phyloP scores from a whole-genome alignment of 1,140 invertebrate genomes.

The Dendrolimus kikuchii region DNA sequence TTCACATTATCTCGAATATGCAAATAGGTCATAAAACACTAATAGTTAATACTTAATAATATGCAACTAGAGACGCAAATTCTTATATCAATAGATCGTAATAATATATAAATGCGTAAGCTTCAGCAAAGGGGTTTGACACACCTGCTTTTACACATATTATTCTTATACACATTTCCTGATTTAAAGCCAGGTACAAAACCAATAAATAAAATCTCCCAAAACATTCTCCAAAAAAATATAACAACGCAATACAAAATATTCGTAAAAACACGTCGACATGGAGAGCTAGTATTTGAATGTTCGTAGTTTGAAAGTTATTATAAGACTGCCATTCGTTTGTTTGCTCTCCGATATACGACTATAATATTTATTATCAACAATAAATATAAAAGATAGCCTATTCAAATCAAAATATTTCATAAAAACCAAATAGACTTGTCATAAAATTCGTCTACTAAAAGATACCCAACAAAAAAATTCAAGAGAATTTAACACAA shows the following conservation, averaged over 20 bases:
- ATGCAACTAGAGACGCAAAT: not conserved
- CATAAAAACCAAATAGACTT: too few relatives aligned
- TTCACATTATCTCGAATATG: too few relatives aligned
- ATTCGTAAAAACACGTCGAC: conserved; percentile 55
- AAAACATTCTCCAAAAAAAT: conserved; percentile 63
- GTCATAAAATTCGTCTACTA: conserved; percentile 9
- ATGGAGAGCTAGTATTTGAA: conserved; percentile 56
- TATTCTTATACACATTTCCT: conserved; percentile 40
- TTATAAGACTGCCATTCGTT: conserved; percentile 28
- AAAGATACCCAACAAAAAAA: conserved; percentile 21
- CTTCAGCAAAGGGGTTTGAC: conserved; percentile 44
- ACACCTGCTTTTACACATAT: conserved; percentile 53
- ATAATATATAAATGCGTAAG: not conserved
- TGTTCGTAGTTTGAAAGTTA: conserved; percentile 63
- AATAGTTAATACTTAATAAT: not conserved
- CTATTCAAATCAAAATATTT: too few relatives aligned
- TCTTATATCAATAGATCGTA: not conserved
- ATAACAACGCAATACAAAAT: conserved; percentile 68
- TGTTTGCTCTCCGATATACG: not conserved
- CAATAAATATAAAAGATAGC: too few relatives aligned
- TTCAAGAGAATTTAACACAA: conserved; percentile 33
- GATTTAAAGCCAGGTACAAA: conserved; percentile 65
- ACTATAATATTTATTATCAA: too few relatives aligned
- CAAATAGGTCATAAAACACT: too few relatives aligned
- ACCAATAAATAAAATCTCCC: conserved; percentile 64